Evolutionary conservation across 2,888 invertebrate genomes (phyloP), one percentile per base, ranked within the genome.

Genomic region (Hetaerina titia): DNA sequence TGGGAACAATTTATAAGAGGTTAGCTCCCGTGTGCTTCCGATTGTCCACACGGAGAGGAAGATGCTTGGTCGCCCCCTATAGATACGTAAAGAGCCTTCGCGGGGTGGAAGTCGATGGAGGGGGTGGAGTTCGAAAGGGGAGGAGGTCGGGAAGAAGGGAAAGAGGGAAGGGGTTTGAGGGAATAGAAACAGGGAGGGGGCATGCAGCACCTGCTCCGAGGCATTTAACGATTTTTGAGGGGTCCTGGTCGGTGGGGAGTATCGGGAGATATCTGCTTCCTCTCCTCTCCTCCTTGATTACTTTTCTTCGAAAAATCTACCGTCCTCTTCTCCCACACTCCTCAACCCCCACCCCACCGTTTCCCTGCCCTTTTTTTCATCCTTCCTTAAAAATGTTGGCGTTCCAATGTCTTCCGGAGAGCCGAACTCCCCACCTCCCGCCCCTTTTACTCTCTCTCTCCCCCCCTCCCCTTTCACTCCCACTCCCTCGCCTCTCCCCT

Each of bases 221-320:
- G 45, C 90, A 60, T 60, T 60, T 22, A 31, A 22, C 25, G 22
- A 81, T 81, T 81, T 81, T 31, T 31, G 25, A 22, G 13, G 19
- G 22, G 13, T 31, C 9, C 81, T n/a, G 69, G n/a, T 19, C 22
- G 69, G 22, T 19, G 69, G n/a, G 60, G 60, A 17, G 60, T 17
- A 15, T 60, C 60, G 11, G 60, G 60, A 6, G n/a, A 90, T 57
- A 22, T 58, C 90, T 57, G 63, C 56, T 17, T 45, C 45, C 45
- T 19, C 88, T 56, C 88, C 45, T 56, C 57, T 56, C 45, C 64
- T 74, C 45, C 69, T 92, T 92, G 92, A 92, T 92, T 92, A 69
- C 92, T 69, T 92, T 92, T 92, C 69, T 22, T n/a, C 56, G 92
- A 92, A 92, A 92, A 31, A 57, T 92, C 92, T 9, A 64, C 92